A percentile compares a stretch with the other conserved stretches of the same genome.
Evolutionary conservation across 1,140 invertebrate species (phyloP).

Genomic region (Aphis craccivora): DNA sequence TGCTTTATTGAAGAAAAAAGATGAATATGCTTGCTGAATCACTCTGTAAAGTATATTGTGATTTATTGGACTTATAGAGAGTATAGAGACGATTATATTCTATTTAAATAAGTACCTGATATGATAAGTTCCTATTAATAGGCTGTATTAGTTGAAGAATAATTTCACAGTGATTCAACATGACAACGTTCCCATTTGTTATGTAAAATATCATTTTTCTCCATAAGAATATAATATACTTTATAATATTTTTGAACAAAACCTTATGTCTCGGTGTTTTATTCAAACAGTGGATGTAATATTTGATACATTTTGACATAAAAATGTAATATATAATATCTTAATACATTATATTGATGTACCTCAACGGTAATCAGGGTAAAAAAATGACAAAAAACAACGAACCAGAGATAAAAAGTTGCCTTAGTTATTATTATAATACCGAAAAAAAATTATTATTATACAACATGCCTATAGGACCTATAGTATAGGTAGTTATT

Average conservation of each 20-base stretch:
- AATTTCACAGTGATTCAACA: background rate
- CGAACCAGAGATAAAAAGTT: too few species aligned
- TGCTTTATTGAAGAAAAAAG: too few species aligned
- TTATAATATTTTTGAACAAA: background rate
- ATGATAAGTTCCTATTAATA: background rate
- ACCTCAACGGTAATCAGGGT: background rate
- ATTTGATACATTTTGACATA: background rate
- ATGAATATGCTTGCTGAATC: background rate
- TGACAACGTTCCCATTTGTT: background rate
- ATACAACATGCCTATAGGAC: too few species aligned
- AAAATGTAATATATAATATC: background rate
- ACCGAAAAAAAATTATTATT: too few species aligned
- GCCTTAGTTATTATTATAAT: background rate
- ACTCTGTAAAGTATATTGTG: background rate
- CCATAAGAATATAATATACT: background rate
- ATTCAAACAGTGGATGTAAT: background rate
- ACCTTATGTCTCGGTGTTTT: background rate
- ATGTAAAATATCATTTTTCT: background rate
- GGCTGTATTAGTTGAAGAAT: too few species aligned
- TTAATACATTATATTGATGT: background rate
- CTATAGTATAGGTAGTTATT: too few species aligned
- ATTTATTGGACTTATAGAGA: background rate
- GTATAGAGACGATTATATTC: background rate
- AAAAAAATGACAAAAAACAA: background rate
- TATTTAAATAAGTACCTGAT: background rate